Evolutionary conservation across 2,888 invertebrate genomes (phyloP).

Genomic region (Eurytoma adleriae): DNA sequence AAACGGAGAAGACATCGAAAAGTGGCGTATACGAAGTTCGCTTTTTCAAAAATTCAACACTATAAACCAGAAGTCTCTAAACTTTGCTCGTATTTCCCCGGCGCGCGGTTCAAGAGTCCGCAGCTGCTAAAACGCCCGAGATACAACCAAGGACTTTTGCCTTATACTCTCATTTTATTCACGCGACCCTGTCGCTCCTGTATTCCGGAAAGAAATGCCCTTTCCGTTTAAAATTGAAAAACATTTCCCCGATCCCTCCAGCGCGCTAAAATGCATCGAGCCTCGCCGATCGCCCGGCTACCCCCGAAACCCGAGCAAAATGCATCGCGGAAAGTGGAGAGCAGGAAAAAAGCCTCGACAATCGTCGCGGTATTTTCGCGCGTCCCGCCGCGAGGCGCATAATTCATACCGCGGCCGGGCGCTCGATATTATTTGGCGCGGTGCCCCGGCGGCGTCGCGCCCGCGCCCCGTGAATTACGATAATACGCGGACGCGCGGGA

Average conservation of each 20-base stretch:
- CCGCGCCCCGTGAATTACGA: conserved; percentile 56
- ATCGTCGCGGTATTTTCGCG: conserved; percentile 48
- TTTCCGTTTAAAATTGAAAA: neutral
- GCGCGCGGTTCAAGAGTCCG: conserved; percentile 6
- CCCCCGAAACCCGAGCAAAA: too few species aligned
- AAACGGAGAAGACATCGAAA: conserved; percentile 23
- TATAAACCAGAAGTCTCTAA: conserved; percentile 30
- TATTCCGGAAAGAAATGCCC: neutral
- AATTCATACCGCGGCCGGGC: conserved; percentile 43
- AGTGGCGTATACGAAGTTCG: conserved; percentile 30
- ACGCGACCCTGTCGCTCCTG: neutral
- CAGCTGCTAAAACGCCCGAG: conserved; percentile 28
- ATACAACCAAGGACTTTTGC: neutral
- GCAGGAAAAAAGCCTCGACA: conserved; percentile 18
- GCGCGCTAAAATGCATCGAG: too few species aligned
- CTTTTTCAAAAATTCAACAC: conserved; percentile 34
- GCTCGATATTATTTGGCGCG: conserved; percentile 59
- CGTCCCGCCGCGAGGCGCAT: conserved; percentile 46
- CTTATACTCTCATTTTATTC: conserved; percentile 1
- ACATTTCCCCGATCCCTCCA: too few species aligned
- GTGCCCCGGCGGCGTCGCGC: conserved; percentile 39
- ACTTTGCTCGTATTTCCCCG: conserved; percentile 31
- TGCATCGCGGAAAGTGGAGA: too few species aligned
- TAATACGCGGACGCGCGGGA: conserved; percentile 58
- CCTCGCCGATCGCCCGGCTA: too few species aligned